Evolutionary conservation across 2,797 vertebrate genomes (phyloP), one percentile per base, ranked within the genome.

Genomic region (Sebastes diaconus): DNA sequence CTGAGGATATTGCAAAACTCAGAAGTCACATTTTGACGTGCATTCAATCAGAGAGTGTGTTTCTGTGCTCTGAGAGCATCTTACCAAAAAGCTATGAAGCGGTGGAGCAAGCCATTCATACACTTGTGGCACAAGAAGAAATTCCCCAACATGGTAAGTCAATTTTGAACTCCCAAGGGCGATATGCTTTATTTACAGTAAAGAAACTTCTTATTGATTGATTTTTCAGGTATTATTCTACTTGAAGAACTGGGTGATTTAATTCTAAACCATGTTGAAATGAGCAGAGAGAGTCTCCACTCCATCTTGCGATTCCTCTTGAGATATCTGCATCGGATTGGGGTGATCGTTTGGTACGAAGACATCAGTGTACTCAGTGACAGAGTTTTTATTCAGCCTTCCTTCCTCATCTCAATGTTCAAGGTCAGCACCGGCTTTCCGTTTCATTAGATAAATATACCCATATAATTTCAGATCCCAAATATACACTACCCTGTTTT

Each of bases 381-480:
- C 58, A 93, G 81, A 0, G 85, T 96, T 25, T 96, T 97, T 79
- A 89, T 96, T 13, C 89, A 93, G 68, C 96, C 96, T 25, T 84
- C 95, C 0, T 94, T 96, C 74, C 93, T 96, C 68, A 96, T 96
- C 77, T 93, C 93, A 0, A 71, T 96, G 76, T 96, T 97, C 80
- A 96, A 96, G 94, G 96, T 96, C 64, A 88, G 88, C 13, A 27
- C 14, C 13, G 58, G 5, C 4, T 57, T 64, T 60, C 24, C 18
- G 7, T 27, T 34, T 27, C 20, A 50, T 50, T 50, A 50, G 8
- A 50, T 2, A 25, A 68, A 72, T 34, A 34, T 22, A 22, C 11
- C 3, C 20, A 34, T 34, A 29, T 29, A 59, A 29, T 42, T 42
- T 9, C 22, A 39, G 18, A 60, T 34, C 5, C 11, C 6, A 63